These are phyloP conservation scores for Phoenoteleia sp. DNA, from an alignment of 2,888 invertebrate species.

Conservation along the genomic window DNA sequence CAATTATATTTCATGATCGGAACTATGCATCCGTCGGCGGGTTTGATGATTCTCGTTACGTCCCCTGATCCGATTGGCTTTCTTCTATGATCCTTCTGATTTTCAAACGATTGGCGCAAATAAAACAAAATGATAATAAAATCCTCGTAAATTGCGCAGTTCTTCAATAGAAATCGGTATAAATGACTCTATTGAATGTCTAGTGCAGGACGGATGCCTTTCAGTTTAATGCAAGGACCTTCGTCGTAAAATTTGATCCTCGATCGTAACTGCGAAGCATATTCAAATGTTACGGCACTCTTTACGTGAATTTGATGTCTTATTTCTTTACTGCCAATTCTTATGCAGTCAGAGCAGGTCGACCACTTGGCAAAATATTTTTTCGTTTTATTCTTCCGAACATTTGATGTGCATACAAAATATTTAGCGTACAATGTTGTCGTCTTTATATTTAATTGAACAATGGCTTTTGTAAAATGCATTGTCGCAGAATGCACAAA, in stretches of 20 bases:
- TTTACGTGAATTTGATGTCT: constrained; percentile 56
- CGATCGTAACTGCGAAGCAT: constrained; percentile 60
- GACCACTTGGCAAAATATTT: constrained; percentile 45
- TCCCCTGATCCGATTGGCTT: constrained; percentile 42
- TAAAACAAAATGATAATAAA: constrained; percentile 62
- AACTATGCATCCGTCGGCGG: constrained; percentile 43
- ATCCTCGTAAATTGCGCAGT: constrained; percentile 50
- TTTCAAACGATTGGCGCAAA: constrained; percentile 38
- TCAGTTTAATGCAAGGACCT: constrained; percentile 39
- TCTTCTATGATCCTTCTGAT: constrained; percentile 32
- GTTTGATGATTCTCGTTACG: constrained; percentile 29
- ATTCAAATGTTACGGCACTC: constrained; percentile 64
- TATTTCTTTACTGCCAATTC: constrained; percentile 46
- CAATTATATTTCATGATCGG: constrained; percentile 32
- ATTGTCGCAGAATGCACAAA: too few relatives aligned
- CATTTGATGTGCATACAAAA: neutral
- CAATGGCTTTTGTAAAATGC: too few relatives aligned
- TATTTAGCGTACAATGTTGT: too few relatives aligned
- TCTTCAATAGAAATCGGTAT: constrained; percentile 50
- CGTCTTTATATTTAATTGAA: too few relatives aligned
- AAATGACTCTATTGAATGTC: constrained; percentile 60
- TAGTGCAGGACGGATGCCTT: constrained; percentile 53
- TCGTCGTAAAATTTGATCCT: constrained; percentile 60
- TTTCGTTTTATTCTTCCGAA: constrained; percentile 8
- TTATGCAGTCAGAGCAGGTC: constrained; percentile 35